Conservation (phyloP, 1,140 invertebrate genomes). For the Diabrotica undecimpunctata region DNA sequence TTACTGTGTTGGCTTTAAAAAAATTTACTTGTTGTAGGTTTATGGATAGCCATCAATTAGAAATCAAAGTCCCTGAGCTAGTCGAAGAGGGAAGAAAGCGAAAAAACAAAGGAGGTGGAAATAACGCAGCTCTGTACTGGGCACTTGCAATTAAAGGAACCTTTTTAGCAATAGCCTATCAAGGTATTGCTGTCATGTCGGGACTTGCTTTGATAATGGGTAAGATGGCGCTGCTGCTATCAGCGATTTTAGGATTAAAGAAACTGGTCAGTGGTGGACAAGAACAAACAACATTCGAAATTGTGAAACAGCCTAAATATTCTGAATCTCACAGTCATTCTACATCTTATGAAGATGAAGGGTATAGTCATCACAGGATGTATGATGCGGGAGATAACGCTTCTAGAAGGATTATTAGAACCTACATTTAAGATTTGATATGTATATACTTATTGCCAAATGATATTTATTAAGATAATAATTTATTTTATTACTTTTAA, state of each 20-base stretch:
- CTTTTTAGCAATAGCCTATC: conserved; percentile 39
- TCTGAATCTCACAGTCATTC: conserved; percentile 73
- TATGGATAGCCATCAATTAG: conserved; percentile 58
- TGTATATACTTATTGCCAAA: neutral
- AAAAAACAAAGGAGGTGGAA: conserved; percentile 25
- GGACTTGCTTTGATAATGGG: conserved; percentile 37
- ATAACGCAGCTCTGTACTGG: conserved; percentile 14
- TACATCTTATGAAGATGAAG: conserved; percentile 64
- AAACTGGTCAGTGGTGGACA: conserved; percentile 62
- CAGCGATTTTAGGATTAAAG: conserved; percentile 71
- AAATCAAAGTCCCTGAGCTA: conserved; percentile 53
- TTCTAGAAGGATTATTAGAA: neutral
- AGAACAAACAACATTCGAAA: conserved; percentile 79
- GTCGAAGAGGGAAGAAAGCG: conserved; percentile 22
- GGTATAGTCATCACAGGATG: conserved; percentile 55
- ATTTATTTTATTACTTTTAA: too few species aligned
- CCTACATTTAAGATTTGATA: neutral
- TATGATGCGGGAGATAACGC: conserved; percentile 16
- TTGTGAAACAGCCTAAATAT: conserved; percentile 79
- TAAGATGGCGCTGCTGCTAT: conserved; percentile 52
- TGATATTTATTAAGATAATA: too few species aligned
- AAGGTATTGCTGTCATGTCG: conserved; percentile 41
- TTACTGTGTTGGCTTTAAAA: too few species aligned
- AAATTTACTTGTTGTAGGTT: conserved; percentile 40
- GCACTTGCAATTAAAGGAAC: conserved; percentile 37